Evolutionary conservation across 2,113 vertebrate species (phyloP).

Genomic region (Canis aureus): DNA sequence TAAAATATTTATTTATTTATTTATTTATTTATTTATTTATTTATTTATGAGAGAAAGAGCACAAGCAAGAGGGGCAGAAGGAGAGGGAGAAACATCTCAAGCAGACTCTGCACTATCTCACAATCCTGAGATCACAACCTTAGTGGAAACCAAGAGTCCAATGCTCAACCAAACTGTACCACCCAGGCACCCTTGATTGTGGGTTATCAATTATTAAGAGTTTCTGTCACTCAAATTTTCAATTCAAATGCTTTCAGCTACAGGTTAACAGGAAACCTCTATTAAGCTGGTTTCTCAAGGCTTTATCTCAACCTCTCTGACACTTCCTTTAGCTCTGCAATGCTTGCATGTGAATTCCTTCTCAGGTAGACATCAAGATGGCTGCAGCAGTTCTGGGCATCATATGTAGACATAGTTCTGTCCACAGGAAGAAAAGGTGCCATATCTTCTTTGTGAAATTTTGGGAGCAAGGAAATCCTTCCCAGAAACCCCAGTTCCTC

Average conservation of each 20-base stretch:
- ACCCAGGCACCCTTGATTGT: neutral
- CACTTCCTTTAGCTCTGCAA: neutral
- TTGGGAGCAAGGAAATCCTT: constrained; percentile 17
- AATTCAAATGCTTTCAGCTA: neutral
- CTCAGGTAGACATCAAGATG: neutral
- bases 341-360: neutral
- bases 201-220: neutral
- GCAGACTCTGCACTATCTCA: neutral
- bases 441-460: neutral
- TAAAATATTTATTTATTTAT: neutral
- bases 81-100: neutral
- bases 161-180: neutral
- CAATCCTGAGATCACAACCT: neutral
- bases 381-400: neutral
- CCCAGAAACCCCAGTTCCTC: neutral
- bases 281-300: neutral
- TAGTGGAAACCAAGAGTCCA: neutral
- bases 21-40: neutral
- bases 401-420: neutral
- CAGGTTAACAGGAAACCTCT: neutral
- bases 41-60: neutral
- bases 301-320: neutral
- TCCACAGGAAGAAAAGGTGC: neutral
- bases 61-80: neutral
- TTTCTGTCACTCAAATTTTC: neutral